Percentiles rank a stretch among this genome's conserved stretches.
Evolutionary conservation across 2,113 vertebrate genomes (phyloP).

Genomic region (Ceyx cyanopectus): DNA sequence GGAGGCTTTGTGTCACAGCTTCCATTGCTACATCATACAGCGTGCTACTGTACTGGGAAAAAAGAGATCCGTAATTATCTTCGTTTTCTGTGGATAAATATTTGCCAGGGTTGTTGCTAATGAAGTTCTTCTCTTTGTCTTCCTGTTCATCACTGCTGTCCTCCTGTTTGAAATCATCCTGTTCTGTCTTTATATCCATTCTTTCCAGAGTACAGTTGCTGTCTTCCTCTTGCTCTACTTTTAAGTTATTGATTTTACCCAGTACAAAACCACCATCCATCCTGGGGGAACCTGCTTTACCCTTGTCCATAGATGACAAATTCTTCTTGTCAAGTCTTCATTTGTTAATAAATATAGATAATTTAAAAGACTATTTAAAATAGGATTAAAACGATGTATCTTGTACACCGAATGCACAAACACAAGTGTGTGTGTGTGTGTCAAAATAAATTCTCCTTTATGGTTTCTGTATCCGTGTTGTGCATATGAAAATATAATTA

Average conservation of each 20-base stretch:
- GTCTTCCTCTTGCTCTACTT: constrained; percentile 70
- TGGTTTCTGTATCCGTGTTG: not conserved
- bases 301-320: constrained; percentile 63
- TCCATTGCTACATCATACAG: constrained; percentile 98
- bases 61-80: constrained; percentile 88
- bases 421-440: not conserved
- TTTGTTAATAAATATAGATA: constrained; percentile 26
- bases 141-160: constrained; percentile 83
- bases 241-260: constrained; percentile 64
- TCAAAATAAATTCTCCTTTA: constrained; percentile 29
- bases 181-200: constrained; percentile 80
- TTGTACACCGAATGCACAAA: constrained; percentile 22
- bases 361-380: constrained; percentile 49
- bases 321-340: constrained; percentile 28
- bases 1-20: constrained; percentile 94
- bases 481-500: not conserved
- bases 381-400: constrained; percentile 14
- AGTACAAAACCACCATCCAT: constrained; percentile 62
- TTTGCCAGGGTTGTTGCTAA: constrained; percentile 77
- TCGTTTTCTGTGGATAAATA: constrained; percentile 84
- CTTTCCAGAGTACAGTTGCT: constrained; percentile 51
- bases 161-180: constrained; percentile 75
- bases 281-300: constrained; percentile 15
- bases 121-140: constrained; percentile 71
- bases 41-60: constrained; percentile 93